phyloP scores from a whole-genome alignment of 2,888 invertebrate genomes.

The Plebejus argus region DNA sequence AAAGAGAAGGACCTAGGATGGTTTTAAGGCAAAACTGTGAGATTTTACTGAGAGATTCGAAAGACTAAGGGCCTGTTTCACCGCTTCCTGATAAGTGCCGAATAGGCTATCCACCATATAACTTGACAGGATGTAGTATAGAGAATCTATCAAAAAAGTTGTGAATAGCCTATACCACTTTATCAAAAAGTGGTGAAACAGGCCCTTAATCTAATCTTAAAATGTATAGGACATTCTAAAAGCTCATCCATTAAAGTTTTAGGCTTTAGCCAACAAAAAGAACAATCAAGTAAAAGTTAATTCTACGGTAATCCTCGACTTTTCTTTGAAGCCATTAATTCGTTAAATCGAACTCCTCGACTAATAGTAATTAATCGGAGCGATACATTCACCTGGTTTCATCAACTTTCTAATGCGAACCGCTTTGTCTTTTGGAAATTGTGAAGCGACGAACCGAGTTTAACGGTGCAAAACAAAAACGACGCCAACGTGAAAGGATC shows the following conservation, averaged over 20 bases:
- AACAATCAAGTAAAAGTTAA: neutral
- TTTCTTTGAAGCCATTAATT: neutral
- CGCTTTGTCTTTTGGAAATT: slow-evolving; percentile 23
- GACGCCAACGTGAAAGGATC: slow-evolving; percentile 41
- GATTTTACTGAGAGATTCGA: too few relatives aligned
- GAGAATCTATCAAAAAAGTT: too few relatives aligned
- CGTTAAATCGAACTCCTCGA: neutral
- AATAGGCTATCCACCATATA: too few relatives aligned
- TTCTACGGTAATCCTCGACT: neutral
- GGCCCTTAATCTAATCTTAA: too few relatives aligned
- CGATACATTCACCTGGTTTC: slow-evolving; percentile 1
- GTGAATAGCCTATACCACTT: too few relatives aligned
- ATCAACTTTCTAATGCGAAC: slow-evolving; percentile 18
- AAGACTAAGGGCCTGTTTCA: too few relatives aligned
- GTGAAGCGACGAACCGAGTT: neutral
- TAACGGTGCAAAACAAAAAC: neutral
- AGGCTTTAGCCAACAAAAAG: neutral
- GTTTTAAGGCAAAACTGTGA: neutral
- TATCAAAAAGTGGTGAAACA: too few relatives aligned
- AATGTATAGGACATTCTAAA: too few relatives aligned
- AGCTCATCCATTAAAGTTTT: too few relatives aligned
- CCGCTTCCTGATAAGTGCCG: too few relatives aligned
- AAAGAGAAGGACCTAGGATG: too few relatives aligned
- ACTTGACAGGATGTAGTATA: too few relatives aligned
- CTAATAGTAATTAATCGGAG: neutral